A percentile compares a stretch with the other conserved stretches of the same genome.
phyloP scores from a whole-genome alignment of 2,113 vertebrate genomes.

The Bubo blakistoni region DNA sequence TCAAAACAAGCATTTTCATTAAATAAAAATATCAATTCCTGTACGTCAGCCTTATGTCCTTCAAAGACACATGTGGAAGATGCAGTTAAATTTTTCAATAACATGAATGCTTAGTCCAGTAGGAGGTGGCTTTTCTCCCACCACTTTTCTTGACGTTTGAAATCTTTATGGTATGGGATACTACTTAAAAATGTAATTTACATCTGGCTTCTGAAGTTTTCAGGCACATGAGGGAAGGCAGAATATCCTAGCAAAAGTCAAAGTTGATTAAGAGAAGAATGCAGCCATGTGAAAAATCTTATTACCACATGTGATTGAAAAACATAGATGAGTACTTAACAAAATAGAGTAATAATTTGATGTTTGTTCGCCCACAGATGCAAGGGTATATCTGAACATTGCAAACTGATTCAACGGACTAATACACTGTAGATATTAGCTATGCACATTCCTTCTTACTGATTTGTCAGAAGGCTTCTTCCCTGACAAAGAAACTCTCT shows the following conservation, averaged over 20 bases:
- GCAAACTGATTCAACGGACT: not conserved
- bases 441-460: not conserved
- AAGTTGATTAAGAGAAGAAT: not conserved
- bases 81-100: not conserved
- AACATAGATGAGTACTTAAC: not conserved
- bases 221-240: not conserved
- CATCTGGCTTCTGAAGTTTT: not conserved
- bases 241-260: not conserved
- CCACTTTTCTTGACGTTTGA: not conserved
- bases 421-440: not conserved
- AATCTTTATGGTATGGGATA: not conserved
- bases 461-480: not conserved
- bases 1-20: not conserved
- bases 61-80: not conserved
- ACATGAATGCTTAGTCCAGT: not conserved
- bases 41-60: rapidly evolving
- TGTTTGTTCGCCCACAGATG: not conserved
- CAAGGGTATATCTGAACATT: not conserved
- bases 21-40: not conserved
- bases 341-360: not conserved
- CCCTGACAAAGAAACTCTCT: not conserved
- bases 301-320: not conserved
- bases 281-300: not conserved
- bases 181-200: slow-evolving; percentile 20
- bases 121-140: not conserved